Base-by-base conservation (phyloP, 2,888 invertebrate genomes). In the Tridacna gigas region DNA sequence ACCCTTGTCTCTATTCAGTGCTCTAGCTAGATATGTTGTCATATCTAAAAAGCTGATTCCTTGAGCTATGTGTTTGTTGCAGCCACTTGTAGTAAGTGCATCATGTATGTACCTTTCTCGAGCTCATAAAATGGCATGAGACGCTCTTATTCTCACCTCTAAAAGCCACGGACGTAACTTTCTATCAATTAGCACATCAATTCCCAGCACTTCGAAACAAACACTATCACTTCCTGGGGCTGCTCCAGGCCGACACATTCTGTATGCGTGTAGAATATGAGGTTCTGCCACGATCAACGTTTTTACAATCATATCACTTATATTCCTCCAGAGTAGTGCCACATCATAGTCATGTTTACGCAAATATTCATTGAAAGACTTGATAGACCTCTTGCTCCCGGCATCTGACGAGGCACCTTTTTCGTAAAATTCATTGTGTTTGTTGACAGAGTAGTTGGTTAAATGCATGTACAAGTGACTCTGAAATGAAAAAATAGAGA, bases 361-460 rank as follows among this genome's bases (percentile, higher is more conserved):
- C 65, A 95, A 91, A 89, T 94, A 93, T 56, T 94, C 93, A 65
- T 94, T 94, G 83, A 95, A 92, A 87, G 90, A 94, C 74, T 91
- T 90, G 13, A 95, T 93, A 7, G 94, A 93, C 51, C 95, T 89
- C 85, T 95, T 95, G 86, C 94, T 94, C 69, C 95, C 95, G 11
- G 93, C 88, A 69, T 93, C 92, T 5, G 89, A 82, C 0, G 91
- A 89, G 11, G 88, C 90, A 47, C 93, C 92, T 85, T 94, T 94
- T 82, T 94, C 93, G 79, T 95, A 95, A 79, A 87, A 90, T 60
- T 94, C 94, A 84, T 92, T 95, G 91, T 94, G 94, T 86, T 94
- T 95, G 91, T 95, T 95, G n/a, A 95, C 93, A 13, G 95, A 94
- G 86, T 95, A 95, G 91, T 95, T 95, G 22, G 95, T 95, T 88